phyloP scores from a whole-genome alignment of 2,888 invertebrate genomes.

The Phaonia tiefii region DNA sequence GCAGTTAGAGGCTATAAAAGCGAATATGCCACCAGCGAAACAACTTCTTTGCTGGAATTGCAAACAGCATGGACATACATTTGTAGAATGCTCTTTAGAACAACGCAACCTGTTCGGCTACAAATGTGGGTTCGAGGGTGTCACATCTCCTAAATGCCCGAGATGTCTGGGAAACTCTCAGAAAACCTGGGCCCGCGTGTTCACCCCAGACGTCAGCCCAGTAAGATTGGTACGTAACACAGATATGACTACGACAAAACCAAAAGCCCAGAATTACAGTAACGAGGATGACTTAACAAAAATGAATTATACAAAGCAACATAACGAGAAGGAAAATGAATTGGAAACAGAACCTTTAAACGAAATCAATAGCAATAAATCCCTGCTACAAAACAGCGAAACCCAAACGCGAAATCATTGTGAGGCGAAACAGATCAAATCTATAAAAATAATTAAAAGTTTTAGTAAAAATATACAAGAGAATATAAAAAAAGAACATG shows the following conservation, averaged over 20 bases:
- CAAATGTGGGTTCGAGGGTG: constrained; percentile 31
- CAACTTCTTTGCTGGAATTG: constrained; percentile 51
- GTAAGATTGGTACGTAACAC: too few relatives aligned
- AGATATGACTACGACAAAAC: too few relatives aligned
- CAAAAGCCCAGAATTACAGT: not conserved
- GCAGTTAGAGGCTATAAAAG: not conserved
- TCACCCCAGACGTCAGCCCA: too few relatives aligned
- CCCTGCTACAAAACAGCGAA: not conserved
- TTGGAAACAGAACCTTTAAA: not conserved
- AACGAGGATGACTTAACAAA: not conserved
- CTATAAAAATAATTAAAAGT: too few relatives aligned
- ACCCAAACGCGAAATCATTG: too few relatives aligned
- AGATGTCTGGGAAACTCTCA: constrained; percentile 38
- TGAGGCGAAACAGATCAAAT: too few relatives aligned
- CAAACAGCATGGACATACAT: constrained; percentile 43
- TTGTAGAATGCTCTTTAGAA: constrained; percentile 25
- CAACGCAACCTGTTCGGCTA: constrained; percentile 39
- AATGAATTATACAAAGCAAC: not conserved
- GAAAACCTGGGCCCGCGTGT: constrained; percentile 36
- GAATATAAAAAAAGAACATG: not conserved
- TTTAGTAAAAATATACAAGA: constrained; percentile 5
- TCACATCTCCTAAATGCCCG: not conserved
- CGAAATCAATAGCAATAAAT: constrained; percentile 5
- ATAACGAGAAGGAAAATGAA: not conserved
- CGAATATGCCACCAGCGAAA: not conserved